phyloP scores from a whole-genome alignment of 2,888 invertebrate species.

The Rhagonycha lutea region DNA sequence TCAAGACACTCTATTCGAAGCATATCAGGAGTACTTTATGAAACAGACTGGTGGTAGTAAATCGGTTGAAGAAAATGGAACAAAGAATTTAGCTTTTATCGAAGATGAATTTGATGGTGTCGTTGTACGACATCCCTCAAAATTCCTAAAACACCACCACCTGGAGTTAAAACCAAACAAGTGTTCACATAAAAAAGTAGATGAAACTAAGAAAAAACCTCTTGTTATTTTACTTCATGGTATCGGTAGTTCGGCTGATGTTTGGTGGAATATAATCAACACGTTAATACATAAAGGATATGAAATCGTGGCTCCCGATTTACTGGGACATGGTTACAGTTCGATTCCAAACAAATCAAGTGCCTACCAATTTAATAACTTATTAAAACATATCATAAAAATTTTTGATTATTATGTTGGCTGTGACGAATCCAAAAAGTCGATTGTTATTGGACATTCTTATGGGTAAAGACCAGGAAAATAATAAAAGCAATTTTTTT shows the following conservation, averaged over 20 bases:
- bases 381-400: constrained; percentile 62
- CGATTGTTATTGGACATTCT: constrained; percentile 69
- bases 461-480: constrained; percentile 64
- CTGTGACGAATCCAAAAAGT: constrained; percentile 56
- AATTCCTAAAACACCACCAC: not conserved
- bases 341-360: constrained; percentile 60
- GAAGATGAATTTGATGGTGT: constrained; percentile 38
- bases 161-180: constrained; percentile 2
- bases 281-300: constrained; percentile 63
- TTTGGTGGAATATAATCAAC: constrained; percentile 64
- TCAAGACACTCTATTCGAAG: constrained; percentile 51
- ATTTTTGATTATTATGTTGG: constrained; percentile 66
- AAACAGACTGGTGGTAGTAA: constrained; percentile 5
- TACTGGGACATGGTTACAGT: constrained; percentile 71
- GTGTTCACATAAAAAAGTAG: constrained; percentile 17
- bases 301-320: constrained; percentile 68
- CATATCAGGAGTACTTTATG: constrained; percentile 49
- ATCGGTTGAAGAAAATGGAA: constrained; percentile 27
- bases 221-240: constrained; percentile 68
- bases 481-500: not conserved
- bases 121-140: constrained; percentile 31
- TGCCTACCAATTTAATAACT: constrained; percentile 64
- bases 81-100: constrained; percentile 47
- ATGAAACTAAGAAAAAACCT: constrained; percentile 52
- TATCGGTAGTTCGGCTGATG: constrained; percentile 67